Base-by-base conservation (phyloP, 2,797 vertebrate species). In the Anabas testudineus region DNA sequence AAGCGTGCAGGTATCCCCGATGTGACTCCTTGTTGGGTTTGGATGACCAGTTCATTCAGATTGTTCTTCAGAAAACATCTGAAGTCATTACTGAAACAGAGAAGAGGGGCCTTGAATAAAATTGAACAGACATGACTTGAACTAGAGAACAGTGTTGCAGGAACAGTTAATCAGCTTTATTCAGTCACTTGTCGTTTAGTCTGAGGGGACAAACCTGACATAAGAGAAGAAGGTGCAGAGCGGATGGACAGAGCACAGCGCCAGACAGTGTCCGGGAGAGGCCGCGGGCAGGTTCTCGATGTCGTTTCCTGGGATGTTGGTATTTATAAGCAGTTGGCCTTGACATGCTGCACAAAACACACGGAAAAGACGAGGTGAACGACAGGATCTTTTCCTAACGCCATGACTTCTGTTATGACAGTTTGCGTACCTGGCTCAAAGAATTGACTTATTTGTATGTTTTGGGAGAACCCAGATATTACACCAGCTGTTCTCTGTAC, bases 391-490 rank as follows among this genome's bases (percentile, higher is more conserved):
- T 0, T 36, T 10, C 0, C 0, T 10, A 2, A 22, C 21, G 14
- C 2, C 18, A 14, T 5, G 34, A 14, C n/a, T 1, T 26, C 21
- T 10, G 16, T 7, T 2, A 42, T 15, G 24, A 66, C 8, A 54
- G 28, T 57, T 39, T 61, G 21, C 19, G 7, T 74, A 86, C 84
- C 70, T 70, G 37, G 46, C 43, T 47, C 3, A 21, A 15, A 42
- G 2, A 7, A 0, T n/a, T 49, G 48, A 63, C 4, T 1, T 2
- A 66, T 14, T 9, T 46, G 0, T 5, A 5, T 0, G 0, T 24
- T 67, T 2, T 73, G 46, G 14, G 91, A 90, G 67, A 94, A 93
- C 51, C 92, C 92, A 36, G 89, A 90, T 3, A 75, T 37, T 0
- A 82, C 2, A 1, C 67, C 82, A n/a, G 3, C 0, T 16, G 8